Evolutionary conservation across 2,113 vertebrate genomes (phyloP).

Genomic region (Callithrix jacchus): DNA sequence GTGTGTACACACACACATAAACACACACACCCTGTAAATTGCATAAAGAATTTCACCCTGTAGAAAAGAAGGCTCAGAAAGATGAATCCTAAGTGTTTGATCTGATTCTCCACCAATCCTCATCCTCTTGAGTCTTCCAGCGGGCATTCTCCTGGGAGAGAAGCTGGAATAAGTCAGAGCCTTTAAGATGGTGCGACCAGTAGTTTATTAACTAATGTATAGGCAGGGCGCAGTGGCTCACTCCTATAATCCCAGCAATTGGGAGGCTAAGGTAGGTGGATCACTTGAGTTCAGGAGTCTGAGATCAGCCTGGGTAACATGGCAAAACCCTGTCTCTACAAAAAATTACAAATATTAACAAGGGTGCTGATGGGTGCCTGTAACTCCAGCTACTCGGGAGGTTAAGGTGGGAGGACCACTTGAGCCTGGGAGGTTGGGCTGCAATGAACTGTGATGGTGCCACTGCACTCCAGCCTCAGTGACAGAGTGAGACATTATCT

Average conservation of each 20-base stretch:
- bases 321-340: neutral
- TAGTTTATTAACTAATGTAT: neutral
- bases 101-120: slow-evolving; percentile 4
- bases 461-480: neutral
- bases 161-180: neutral
- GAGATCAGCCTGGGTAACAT: neutral
- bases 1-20: neutral
- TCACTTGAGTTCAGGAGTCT: neutral
- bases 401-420: neutral
- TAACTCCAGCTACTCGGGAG: neutral
- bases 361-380: neutral
- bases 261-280: neutral
- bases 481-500: neutral
- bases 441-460: neutral
- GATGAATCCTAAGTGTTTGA: neutral
- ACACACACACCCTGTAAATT: neutral
- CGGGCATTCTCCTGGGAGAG: neutral
- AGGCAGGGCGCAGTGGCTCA: neutral
- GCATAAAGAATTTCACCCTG: slow-evolving; percentile 9
- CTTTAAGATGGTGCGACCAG: neutral
- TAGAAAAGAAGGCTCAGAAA: neutral
- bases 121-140: neutral
- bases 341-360: neutral
- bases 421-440: neutral
- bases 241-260: neutral